A percentile compares a stretch with the other conserved stretches of the same genome.
phyloP scores from a whole-genome alignment of 2,888 invertebrate genomes.

The Drosophila lacicola region DNA sequence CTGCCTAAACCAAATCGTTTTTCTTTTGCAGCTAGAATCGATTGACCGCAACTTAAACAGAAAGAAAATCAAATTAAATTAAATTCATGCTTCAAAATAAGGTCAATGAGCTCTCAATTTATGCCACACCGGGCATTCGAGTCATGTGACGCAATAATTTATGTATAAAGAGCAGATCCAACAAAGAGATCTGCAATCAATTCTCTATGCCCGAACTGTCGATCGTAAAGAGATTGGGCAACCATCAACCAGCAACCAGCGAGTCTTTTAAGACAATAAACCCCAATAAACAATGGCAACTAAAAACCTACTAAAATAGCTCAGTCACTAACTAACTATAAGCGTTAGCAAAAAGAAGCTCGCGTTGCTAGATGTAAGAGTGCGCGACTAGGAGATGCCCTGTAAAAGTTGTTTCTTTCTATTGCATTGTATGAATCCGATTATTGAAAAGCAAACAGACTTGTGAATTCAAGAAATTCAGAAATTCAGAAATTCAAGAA shows the following conservation, averaged over 20 bases:
- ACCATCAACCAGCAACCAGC: constrained; percentile 50
- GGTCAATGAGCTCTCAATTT: constrained; percentile 50
- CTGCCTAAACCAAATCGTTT: background rate
- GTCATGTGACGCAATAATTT: constrained; percentile 57
- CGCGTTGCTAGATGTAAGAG: too few species aligned
- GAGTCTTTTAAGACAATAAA: constrained; percentile 41
- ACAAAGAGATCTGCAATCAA: constrained; percentile 49
- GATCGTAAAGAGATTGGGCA: constrained; percentile 56
- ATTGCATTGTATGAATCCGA: too few species aligned
- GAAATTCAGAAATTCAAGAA: too few species aligned
- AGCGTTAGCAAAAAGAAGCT: constrained; percentile 4
- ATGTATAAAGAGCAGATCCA: constrained; percentile 52
- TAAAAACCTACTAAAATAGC: constrained; percentile 14
- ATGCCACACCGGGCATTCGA: background rate
- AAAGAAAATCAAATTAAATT: background rate
- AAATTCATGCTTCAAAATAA: constrained; percentile 39
- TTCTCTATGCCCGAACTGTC: constrained; percentile 42
- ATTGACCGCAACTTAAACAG: constrained; percentile 6
- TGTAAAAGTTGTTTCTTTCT: background rate
- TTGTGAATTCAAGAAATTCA: too few species aligned
- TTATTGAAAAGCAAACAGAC: too few species aligned
- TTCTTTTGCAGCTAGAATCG: constrained; percentile 27
- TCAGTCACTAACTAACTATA: constrained; percentile 32
- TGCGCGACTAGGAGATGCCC: constrained; percentile 4
- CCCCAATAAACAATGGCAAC: constrained; percentile 42